A percentile compares a stretch with the other conserved stretches of the same genome.
Conservation (phyloP, 2,888 invertebrate species). For the Cephus pygmeus region DNA sequence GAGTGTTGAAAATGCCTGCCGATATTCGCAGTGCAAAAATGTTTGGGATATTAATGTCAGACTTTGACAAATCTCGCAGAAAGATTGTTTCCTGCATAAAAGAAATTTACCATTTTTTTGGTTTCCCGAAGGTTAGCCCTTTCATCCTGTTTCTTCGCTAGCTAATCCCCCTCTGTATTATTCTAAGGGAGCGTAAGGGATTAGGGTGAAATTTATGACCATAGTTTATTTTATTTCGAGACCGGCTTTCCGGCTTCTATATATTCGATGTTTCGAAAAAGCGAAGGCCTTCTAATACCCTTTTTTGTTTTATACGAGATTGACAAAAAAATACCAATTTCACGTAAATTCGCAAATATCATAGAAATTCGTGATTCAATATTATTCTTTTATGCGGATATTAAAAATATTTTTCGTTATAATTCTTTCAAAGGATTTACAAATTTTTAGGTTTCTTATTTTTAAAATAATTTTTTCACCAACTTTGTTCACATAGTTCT, state of each 20-base stretch:
- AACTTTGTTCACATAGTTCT: neutral
- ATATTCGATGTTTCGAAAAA: neutral
- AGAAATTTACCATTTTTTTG: neutral
- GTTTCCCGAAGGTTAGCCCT: neutral
- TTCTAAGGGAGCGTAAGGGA: neutral
- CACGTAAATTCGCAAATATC: neutral
- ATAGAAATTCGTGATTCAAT: neutral
- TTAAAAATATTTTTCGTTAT: neutral
- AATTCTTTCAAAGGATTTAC: no score
- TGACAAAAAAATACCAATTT: neutral
- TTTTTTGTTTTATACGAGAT: neutral
- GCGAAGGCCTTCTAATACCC: neutral
- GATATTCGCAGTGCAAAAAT: neutral
- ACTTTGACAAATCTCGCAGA: neutral
- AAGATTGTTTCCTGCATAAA: neutral
- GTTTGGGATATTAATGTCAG: neutral
- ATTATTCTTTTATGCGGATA: neutral
- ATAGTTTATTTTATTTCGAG: neutral
- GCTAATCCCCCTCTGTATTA: neutral
- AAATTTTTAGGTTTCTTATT: no score
- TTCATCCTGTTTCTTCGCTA: neutral
- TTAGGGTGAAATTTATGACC: neutral
- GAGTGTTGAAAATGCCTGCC: neutral
- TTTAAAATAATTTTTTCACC: no score
- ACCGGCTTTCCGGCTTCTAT: neutral